These are phyloP conservation scores for Ischnura elegans DNA, from an alignment of 2,888 invertebrate species.

Conservation along the genomic window DNA sequence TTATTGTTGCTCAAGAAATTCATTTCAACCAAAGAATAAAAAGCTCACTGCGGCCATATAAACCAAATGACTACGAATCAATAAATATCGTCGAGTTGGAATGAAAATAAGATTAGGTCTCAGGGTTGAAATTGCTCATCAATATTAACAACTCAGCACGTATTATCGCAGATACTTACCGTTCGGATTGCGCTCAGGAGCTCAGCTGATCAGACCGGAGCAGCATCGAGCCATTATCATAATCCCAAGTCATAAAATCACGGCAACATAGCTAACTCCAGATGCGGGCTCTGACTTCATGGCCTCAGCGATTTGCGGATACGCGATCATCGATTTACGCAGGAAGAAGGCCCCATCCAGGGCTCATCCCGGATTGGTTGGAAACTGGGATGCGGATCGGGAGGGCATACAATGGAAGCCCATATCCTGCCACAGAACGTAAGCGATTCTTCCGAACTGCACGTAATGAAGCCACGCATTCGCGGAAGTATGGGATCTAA, in stretches of 20 bases:
- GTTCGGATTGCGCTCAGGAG: background rate
- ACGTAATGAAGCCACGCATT: too few species aligned
- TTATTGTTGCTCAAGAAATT: too few species aligned
- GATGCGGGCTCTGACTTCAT: background rate
- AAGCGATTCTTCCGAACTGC: too few species aligned
- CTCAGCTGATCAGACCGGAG: background rate
- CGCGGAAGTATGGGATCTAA: too few species aligned
- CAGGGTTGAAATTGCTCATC: too few species aligned
- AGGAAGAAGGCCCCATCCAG: background rate
- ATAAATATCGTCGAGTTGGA: too few species aligned
- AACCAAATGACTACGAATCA: too few species aligned
- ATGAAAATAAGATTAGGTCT: too few species aligned
- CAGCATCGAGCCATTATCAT: background rate
- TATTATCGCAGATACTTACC: background rate
- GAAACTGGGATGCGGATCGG: background rate
- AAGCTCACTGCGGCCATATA: too few species aligned
- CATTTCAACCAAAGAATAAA: too few species aligned
- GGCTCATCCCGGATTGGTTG: background rate
- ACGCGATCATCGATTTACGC: background rate
- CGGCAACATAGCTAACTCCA: background rate
- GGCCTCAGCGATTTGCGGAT: background rate
- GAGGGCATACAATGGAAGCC: background rate
- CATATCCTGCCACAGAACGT: background rate
- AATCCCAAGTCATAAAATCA: constrained; percentile 16
- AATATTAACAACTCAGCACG: background rate